Base-by-base conservation (phyloP, 2,113 vertebrate species). In the Rhinichthys klamathensis region DNA sequence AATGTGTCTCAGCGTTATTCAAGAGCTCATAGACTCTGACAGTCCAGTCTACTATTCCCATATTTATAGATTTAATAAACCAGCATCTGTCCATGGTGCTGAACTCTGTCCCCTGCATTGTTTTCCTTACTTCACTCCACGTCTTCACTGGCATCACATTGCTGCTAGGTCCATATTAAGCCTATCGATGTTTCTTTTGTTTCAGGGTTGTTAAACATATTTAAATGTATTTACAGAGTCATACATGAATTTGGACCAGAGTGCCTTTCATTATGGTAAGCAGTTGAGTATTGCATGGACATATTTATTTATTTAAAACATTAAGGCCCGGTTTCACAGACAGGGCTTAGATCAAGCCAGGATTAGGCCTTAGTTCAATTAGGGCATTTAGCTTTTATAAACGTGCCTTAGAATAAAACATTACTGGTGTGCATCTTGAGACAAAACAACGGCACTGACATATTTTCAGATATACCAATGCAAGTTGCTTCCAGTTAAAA, bases 181-280 rank as follows among this genome's bases (percentile, higher is more conserved):
- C 23, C 23, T 44, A 18, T 69, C 18, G 15, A 0, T 41, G 2
- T 73, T 25, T 5, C 12, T 76, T 32, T 84, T 23, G 49, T 56
- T 85, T 12, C 27, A 44, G 32, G 7, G 12, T 58, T 12, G 61
- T 11, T 56, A 12, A 87, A 46, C 84, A 16, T 84, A 38, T 16
- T n/a, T 56, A 6, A 80, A 38, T 89, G 73, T 88, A n/a, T 88
- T 88, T 87, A 58, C 92, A 95, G 94, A 90, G 67, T 60, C 90
- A 3, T 58, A 56, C 32, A 72, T 85, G 84, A 86, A 90, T 88
- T 49, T 89, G 15, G 94, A 94, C 85, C 91, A 91, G 78, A 95
- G 93, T 77, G 92, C 92, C 85, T 95, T 95, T 54, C 77, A 95
- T 2, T 95, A 95, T 88, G 95, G 95, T 95, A 89, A 92, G 93